Percentiles rank a stretch among this genome's conserved stretches.
Evolutionary conservation across 2,797 vertebrate genomes (phyloP).

Genomic region (Psittacula derbiana): DNA sequence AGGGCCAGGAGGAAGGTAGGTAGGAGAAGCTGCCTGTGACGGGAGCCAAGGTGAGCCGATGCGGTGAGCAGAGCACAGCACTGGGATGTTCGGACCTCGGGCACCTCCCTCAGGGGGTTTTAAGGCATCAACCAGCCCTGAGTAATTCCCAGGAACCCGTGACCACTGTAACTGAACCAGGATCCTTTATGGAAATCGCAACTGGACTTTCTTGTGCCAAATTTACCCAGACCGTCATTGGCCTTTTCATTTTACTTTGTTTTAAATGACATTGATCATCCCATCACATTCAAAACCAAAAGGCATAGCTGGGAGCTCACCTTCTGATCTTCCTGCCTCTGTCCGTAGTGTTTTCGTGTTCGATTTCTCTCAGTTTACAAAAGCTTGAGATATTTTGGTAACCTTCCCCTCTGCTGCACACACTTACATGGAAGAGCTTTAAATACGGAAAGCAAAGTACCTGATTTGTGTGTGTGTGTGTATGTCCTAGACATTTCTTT

Average conservation of each 20-base stretch:
- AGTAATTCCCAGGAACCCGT: neutral
- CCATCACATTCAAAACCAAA: neutral
- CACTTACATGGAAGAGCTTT: slow-evolving; percentile 32
- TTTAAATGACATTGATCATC: neutral
- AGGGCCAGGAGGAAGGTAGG: neutral
- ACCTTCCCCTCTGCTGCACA: neutral
- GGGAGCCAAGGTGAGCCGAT: neutral
- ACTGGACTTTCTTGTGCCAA: slow-evolving; percentile 73
- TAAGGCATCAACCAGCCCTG: neutral
- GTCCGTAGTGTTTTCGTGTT: neutral
- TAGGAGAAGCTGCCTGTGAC: neutral
- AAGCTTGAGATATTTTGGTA: neutral
- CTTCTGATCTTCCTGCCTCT: neutral
- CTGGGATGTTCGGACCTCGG: neutral
- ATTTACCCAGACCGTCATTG: slow-evolving; percentile 43
- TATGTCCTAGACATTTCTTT: neutral
- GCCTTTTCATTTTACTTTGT: slow-evolving; percentile 8
- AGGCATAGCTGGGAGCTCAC: neutral
- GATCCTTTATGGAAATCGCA: slow-evolving; percentile 20
- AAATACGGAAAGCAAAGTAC: neutral
- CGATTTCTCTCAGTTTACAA: neutral
- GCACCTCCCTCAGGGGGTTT: neutral
- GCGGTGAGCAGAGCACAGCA: neutral
- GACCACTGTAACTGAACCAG: neutral
- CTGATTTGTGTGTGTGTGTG: neutral